Evolutionary conservation across 1,140 invertebrate genomes (phyloP), one percentile per base, ranked within the genome.

Genomic region (Holcopasites calliopsidis): DNA sequence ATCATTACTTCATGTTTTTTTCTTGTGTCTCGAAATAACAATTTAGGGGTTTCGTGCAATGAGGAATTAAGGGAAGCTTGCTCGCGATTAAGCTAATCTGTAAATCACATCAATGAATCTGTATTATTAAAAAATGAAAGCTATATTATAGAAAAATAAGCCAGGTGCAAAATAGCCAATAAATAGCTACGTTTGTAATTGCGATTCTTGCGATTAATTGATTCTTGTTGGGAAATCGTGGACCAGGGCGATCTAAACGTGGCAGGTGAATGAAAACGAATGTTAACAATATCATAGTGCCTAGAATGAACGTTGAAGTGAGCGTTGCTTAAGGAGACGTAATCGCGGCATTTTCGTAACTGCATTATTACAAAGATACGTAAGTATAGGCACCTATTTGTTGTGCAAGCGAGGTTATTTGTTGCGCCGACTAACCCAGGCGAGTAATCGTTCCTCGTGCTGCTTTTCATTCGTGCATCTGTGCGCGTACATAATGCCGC

Each of bases 321-420:
- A 58, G 49, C 40, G 55, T 82, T 75, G 49, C 42, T 65, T 77
- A 87, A 87, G 80, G 65, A 87, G 83, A 85, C 80, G 80, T 88
- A 89, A 88, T 87, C 86, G 81, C 73, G 83, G 84, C 85, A 85
- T 89, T 87, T 88, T 88, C 85, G 87, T 89, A 88, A 90, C 88
- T 86, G 83, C 84, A 86, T 88, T 88, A 89, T 88, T 90, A 88
- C 87, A 83, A 87, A 84, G 82, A 84, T 88, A 88, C n/a, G n/a
- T n/a, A n/a, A 79, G 60, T 70, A 77, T 69, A 78, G 77, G 68
- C 80, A 83, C 77, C 84, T 82, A 85, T 33, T 77, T 71, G 83
- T 86, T 87, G 85, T 88, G 84, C 79, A 88, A 88, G 85, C 76
- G 79, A 78, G 72, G 79, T 85, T 86, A 88, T 88, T 86, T 72